These are phyloP conservation scores for Drosophila grimshawi DNA, from an alignment of 1,140 invertebrate genomes.

Conservation along the genomic window DNA sequence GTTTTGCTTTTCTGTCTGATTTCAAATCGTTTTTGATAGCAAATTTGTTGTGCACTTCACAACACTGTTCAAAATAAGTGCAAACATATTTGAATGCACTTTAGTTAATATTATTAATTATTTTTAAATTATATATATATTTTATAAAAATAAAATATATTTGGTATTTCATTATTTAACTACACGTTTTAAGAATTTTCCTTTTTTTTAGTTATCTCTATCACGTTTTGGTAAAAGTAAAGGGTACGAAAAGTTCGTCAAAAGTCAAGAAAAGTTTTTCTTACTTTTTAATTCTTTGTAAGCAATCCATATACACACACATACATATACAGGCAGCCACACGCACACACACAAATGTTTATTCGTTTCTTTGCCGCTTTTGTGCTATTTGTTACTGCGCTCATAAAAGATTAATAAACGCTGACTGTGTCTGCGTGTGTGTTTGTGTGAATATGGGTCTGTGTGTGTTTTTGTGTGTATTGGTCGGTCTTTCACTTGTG, in stretches of 20 bases:
- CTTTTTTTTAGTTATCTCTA: neutral
- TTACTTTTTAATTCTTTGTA: conserved; percentile 70
- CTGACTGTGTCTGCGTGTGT: neutral
- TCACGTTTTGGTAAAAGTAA: neutral
- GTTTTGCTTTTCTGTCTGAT: conserved; percentile 35
- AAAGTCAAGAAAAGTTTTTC: conserved; percentile 5
- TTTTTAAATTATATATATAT: neutral
- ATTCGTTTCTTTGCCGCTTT: conserved; percentile 18
- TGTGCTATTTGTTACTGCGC: conserved; percentile 64
- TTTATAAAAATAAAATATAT: too few relatives aligned
- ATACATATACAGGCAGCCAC: neutral
- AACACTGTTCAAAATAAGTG: neutral
- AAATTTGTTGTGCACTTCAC: neutral
- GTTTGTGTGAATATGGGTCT: conserved; percentile 16
- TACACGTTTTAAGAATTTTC: too few relatives aligned
- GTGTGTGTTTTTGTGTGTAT: conserved; percentile 13
- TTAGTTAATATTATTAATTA: too few relatives aligned
- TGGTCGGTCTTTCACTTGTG: neutral
- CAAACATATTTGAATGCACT: too few relatives aligned
- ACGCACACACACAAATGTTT: conserved; percentile 6
- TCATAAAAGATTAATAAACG: conserved; percentile 75
- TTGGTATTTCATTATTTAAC: too few relatives aligned
- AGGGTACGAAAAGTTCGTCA: conserved; percentile 19
- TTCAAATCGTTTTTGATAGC: conserved; percentile 32
- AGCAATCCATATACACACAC: conserved; percentile 40